Base-by-base conservation (phyloP, 2,888 invertebrate genomes). In the Gandaritis pyraliata region DNA sequence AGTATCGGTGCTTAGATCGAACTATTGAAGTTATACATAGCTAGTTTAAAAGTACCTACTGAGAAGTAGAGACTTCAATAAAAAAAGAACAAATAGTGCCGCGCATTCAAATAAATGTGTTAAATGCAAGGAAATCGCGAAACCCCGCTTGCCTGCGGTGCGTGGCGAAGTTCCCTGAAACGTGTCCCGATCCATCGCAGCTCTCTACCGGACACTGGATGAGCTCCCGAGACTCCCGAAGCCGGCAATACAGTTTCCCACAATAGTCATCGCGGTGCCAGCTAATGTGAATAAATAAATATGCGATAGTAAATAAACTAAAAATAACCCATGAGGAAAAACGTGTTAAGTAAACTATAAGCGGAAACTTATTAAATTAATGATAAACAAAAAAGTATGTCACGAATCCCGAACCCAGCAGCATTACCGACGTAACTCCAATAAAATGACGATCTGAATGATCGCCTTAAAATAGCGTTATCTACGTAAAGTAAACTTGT, bases 181-280 rank as follows among this genome's bases (percentile, higher is more conserved):
- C 94, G 93, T 97, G 97, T 82, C 97, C 97, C 90, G 96, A 95
- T 78, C 97, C 97, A 93, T 97, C 96, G 93, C 97, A 97, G 93
- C 93, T 93, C 82, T 93, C 93, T 75, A 96, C 96, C 69, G 96
- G 96, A 85, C 96, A 96, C 92, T 96, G 95, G 87, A 96, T 94
- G 85, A 95, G 94, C 92, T 95, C 95, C 92, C 94, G 94, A 71
- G 94, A 93, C 84, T 95, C 95, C 83, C 95, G 94, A 80, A 94
- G 92, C 85, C 95, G 93, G 87, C 79, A 86, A 78, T 80, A 72
- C 79, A 85, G 78, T 81, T 84, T 86, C 75, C 83, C 89, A 78
- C 83, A 84, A 87, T 81, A 83, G 73, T 88, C 88, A 72, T 90
- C 88, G 69, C 85, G 86, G 64, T 81, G 82, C 74, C 80, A 86